Evolutionary conservation across 2,113 vertebrate species (phyloP).

Genomic region (Chionis minor): DNA sequence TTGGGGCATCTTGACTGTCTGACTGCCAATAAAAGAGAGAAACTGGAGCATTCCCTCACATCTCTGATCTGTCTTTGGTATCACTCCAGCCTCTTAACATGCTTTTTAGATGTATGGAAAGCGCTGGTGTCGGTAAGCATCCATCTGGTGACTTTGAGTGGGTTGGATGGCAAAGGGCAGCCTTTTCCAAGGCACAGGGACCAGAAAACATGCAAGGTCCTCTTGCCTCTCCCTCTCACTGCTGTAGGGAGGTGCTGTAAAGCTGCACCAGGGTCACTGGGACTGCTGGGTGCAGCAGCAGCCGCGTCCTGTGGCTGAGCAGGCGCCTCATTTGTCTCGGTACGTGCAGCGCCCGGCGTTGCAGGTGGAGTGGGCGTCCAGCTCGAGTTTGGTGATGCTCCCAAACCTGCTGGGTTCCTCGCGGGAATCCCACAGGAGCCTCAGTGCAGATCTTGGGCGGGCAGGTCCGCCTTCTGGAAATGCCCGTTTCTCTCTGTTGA

Average conservation of each 20-base stretch:
- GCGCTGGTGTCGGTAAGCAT: not conserved
- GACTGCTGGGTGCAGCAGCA: not conserved
- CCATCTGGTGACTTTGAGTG: not conserved
- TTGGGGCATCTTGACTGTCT: not conserved
- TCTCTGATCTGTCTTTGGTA: not conserved
- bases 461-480: not conserved
- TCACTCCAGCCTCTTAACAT: not conserved
- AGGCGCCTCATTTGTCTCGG: not conserved
- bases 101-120: not conserved
- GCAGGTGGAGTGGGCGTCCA: not conserved
- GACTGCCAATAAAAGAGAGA: not conserved
- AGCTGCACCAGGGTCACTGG: not conserved
- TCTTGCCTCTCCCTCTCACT: not conserved
- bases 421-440: not conserved
- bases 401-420: not conserved
- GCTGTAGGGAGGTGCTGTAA: not conserved
- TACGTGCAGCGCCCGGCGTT: rapidly evolving
- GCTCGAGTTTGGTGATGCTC: not conserved
- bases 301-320: not conserved
- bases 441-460: not conserved
- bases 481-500: not conserved
- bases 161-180: not conserved
- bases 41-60: not conserved
- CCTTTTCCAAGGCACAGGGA: not conserved
- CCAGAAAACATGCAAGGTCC: not conserved